Conservation (phyloP, 2,113 vertebrate species). For the Hippocampus zosterae region DNA sequence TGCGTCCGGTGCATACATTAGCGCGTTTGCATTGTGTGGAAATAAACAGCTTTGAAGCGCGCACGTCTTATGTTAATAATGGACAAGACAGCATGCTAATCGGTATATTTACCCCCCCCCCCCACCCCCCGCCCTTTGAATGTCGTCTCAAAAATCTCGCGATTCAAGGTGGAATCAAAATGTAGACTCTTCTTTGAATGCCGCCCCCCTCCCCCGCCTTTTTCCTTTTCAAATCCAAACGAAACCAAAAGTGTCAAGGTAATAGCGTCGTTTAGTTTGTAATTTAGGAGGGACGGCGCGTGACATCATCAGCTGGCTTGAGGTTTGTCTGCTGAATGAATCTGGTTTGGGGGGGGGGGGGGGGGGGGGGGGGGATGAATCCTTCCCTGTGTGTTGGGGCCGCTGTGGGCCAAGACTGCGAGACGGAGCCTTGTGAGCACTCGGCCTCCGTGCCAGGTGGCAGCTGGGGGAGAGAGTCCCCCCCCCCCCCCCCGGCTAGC, state of each 20-base stretch:
- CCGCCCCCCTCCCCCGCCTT: slow-evolving; percentile 7
- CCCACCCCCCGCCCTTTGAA: slow-evolving; percentile 24
- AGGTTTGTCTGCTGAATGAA: slow-evolving; percentile 63
- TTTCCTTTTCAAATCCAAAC: slow-evolving; percentile 42
- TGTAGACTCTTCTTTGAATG: slow-evolving; percentile 37
- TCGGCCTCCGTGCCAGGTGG: slow-evolving; percentile 71
- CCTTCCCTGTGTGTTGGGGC: slow-evolving; percentile 66
- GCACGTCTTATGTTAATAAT: neutral
- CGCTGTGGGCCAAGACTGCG: slow-evolving; percentile 63
- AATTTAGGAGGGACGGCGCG: slow-evolving; percentile 39
- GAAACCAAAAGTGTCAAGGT: slow-evolving; percentile 29
- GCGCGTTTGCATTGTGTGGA: neutral
- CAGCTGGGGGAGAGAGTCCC: slow-evolving; percentile 70
- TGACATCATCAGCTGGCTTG: slow-evolving; percentile 56
- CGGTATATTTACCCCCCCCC: slow-evolving; percentile 18
- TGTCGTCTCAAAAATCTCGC: slow-evolving; percentile 19
- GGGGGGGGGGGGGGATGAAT: slow-evolving; percentile 69
- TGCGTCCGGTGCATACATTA: neutral
- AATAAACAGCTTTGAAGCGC: neutral
- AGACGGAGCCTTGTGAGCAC: slow-evolving; percentile 55
- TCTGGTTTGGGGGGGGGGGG: slow-evolving; percentile 59
- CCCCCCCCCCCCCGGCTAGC: no score
- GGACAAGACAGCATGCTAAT: slow-evolving; percentile 3
- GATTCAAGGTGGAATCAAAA: slow-evolving; percentile 28
- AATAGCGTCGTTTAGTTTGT: slow-evolving; percentile 27